Base-by-base conservation (phyloP, 64 coral and sea anemone genomes). In the Stylophora pistillata region DNA sequence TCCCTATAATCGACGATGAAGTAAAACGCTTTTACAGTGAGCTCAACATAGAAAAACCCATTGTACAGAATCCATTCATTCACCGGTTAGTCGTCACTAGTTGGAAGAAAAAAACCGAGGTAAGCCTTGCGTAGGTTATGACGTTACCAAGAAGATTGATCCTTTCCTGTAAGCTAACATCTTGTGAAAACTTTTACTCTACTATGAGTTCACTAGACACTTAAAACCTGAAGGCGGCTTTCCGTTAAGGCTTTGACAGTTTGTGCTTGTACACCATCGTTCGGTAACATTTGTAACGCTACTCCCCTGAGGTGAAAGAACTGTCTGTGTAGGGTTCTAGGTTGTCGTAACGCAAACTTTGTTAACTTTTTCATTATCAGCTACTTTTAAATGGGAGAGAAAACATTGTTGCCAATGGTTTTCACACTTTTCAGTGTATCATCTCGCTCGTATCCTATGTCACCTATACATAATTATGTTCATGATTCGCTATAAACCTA, bases 101-200 rank as follows among this genome's bases (percentile, higher is more conserved):
- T 27, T 85, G 89, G 89, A 73, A 47, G 20, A 91, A 91, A 25
- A 91, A 91, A 76, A n/a, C 85, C 5, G 89, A 91, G 89, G 89
- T 91, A 73, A 66, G 72, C 12, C 10, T 76, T 53, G 17, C 14
- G 11, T 84, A 64, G 10, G 5, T 26, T 25, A 25, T 21, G 0
- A 1, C 21, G 64, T n/a, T 68, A 16, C 15, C 16, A 21, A 62
- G 10, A 3, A 5, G 2, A 27, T 12, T 54, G 10, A 52, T 14
- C 81, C 26, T 68, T 52, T 81, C 57, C 16, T 68, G 9, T 17
- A 85, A 3, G 32, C 27, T 30, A 11, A 10, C 37, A 47, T 47
- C 37, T 47, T 7, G 1, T 0, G 7, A 1, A 4, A 47, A 7
- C 7, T 3, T 47, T 47, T 47, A 47, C 7, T 47, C 7, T 47